A percentile compares a stretch with the other conserved stretches of the same genome.
These are phyloP conservation scores for Ciconia nigra DNA, from an alignment of 2,797 vertebrate genomes.

Conservation along the genomic window DNA sequence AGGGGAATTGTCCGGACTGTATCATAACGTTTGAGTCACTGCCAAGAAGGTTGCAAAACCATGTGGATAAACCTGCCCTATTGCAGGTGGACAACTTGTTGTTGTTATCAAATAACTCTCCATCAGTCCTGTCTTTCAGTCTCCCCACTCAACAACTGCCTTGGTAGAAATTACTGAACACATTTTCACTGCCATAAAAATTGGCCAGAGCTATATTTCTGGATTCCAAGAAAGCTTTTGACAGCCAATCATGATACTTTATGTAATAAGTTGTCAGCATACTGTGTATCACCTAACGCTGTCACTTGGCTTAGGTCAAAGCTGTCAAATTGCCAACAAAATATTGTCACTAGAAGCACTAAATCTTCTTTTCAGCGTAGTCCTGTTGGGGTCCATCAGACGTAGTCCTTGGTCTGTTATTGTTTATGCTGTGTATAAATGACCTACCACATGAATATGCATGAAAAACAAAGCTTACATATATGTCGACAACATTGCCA, in stretches of 20 bases:
- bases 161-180: conserved; percentile 78
- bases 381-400: conserved; percentile 49
- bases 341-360: conserved; percentile 41
- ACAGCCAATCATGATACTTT: conserved; percentile 67
- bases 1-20: background rate
- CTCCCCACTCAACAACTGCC: conserved; percentile 61
- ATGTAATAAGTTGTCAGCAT: conserved; percentile 72
- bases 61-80: conserved; percentile 6
- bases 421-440: conserved; percentile 49
- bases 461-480: conserved; percentile 18
- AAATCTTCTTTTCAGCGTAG: conserved; percentile 52
- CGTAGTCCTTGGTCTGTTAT: conserved; percentile 42
- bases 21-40: background rate
- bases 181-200: conserved; percentile 74
- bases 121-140: conserved; percentile 57
- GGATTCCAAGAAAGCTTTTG: conserved; percentile 76
- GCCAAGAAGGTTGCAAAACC: conserved; percentile 18
- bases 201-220: conserved; percentile 73
- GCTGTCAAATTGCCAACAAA: conserved; percentile 69
- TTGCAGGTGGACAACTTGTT: conserved; percentile 52
- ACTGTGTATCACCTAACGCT: conserved; percentile 65
- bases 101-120: conserved; percentile 62
- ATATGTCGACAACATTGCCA: background rate
- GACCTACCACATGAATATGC: background rate
- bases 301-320: conserved; percentile 66